Evolutionary conservation across 2,797 vertebrate genomes (phyloP).

Genomic region (Gambelia wislizenii): DNA sequence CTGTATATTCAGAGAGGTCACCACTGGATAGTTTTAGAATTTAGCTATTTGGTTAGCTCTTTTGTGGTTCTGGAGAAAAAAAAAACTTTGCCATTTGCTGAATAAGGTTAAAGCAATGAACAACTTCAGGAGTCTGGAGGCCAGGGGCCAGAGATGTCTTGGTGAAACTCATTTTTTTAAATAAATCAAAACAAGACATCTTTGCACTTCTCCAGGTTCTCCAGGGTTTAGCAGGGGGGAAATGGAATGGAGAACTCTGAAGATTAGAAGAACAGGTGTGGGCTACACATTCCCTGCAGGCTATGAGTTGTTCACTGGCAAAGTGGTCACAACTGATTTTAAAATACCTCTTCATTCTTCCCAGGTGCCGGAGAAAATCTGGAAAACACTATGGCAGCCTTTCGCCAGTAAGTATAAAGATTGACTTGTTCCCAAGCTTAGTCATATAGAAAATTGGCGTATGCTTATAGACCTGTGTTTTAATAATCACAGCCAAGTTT

Average conservation of each 20-base stretch:
- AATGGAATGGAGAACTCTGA: no score
- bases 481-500: not conserved
- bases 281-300: no score
- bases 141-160: no score
- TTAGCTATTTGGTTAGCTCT: not conserved
- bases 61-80: no score
- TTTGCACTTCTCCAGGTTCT: no score
- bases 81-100: not conserved
- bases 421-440: no score
- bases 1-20: not conserved
- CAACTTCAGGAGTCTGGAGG: no score
- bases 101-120: no score
- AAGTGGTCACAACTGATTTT: not conserved
- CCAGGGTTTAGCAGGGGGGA: no score
- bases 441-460: not conserved
- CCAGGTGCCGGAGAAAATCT: slow-evolving; percentile 96
- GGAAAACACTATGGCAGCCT: slow-evolving; percentile 98
- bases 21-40: not conserved
- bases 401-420: slow-evolving; percentile 90
- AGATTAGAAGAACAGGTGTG: no score
- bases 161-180: no score
- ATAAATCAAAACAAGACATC: no score
- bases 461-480: not conserved
- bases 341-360: slow-evolving; percentile 46
- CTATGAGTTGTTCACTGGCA: not conserved